A percentile compares a stretch with the other conserved stretches of the same genome.
phyloP scores from a whole-genome alignment of 1,140 invertebrate species.

The Hermatobates lingyangjiaoensis region DNA sequence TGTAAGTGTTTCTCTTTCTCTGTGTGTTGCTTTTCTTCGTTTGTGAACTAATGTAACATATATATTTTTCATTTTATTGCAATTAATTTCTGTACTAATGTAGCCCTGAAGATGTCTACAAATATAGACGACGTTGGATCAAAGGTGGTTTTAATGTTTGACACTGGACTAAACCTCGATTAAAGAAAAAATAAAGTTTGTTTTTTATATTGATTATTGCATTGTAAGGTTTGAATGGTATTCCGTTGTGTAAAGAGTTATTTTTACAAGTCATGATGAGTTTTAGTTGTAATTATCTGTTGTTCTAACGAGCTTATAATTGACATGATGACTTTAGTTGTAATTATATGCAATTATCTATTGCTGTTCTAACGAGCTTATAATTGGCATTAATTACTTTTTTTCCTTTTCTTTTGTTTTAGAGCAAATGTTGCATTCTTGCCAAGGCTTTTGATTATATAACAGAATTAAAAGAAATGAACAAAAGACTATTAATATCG shows the following conservation, averaged over 20 bases:
- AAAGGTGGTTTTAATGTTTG: no score
- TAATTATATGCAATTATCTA: not conserved
- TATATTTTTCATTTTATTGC: no score
- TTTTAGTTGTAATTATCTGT: not conserved
- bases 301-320: not conserved
- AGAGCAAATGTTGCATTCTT: slow-evolving; percentile 90
- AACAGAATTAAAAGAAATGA: slow-evolving; percentile 55
- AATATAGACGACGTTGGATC: no score
- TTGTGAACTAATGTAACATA: no score
- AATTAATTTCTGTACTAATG: no score
- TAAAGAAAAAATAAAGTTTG: no score
- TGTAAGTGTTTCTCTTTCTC: no score
- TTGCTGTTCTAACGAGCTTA: not conserved
- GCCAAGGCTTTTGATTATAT: slow-evolving; percentile 95
- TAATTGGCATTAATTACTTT: not conserved
- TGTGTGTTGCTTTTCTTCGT: no score
- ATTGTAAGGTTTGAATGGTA: not conserved
- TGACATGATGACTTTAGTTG: not conserved
- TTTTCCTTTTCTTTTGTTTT: slow-evolving; percentile 18
- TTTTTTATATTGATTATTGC: no score
- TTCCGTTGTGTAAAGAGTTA: not conserved
- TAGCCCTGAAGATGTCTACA: no score
- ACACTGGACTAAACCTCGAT: no score
- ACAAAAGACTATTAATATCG: slow-evolving; percentile 32
- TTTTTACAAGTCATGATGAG: not conserved